Base-by-base conservation (phyloP, 2,113 vertebrate species). In the Rallus limicola region DNA sequence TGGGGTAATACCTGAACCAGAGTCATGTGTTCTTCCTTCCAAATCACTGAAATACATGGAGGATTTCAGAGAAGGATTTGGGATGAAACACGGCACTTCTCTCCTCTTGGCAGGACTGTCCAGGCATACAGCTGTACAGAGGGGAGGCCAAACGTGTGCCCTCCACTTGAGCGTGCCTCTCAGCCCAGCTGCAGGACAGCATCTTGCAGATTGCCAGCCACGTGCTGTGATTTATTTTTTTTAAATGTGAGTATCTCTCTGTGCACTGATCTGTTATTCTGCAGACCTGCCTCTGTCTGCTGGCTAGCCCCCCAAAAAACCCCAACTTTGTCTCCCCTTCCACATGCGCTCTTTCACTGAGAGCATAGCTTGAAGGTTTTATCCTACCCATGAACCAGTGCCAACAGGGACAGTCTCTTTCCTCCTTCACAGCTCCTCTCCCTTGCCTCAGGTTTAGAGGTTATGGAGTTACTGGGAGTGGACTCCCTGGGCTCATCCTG, bases 261-360 rank as follows among this genome's bases (percentile, higher is more conserved):
- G 0, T 38, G 81, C 38, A 0, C 28, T 55, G 84, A 0, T n/a
- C 38, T 56, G 8, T 38, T 64, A 16, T 25, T 40, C 67, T 86
- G 48, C 53, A 76, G 70, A 68, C 65, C 78, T 56, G 82, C 44
- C 78, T 68, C 65, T 90, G 64, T 86, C 77, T 91, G 78, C 82
- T 68, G 65, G 26, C 82, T 40, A 23, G n/a, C 59, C 62, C 62
- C 7, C 44, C 44, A 46, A 0, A 34, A 85, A 91, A 59, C 2
- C 2, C 19, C 34, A 56, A 4, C 1, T 3, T 29, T 26, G 29
- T 62, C 68, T 90, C 38, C 25, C 82, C 40, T 28, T n/a, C 3
- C 0, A 11, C 1, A 0, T 18, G 26, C 72, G 58, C n/a, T 86
- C 48, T 23, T 48, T 48, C 71, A 38, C 50, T 42, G 21, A 64